Base-by-base conservation (phyloP, 2,113 vertebrate genomes). In the Gallinago undulata region DNA sequence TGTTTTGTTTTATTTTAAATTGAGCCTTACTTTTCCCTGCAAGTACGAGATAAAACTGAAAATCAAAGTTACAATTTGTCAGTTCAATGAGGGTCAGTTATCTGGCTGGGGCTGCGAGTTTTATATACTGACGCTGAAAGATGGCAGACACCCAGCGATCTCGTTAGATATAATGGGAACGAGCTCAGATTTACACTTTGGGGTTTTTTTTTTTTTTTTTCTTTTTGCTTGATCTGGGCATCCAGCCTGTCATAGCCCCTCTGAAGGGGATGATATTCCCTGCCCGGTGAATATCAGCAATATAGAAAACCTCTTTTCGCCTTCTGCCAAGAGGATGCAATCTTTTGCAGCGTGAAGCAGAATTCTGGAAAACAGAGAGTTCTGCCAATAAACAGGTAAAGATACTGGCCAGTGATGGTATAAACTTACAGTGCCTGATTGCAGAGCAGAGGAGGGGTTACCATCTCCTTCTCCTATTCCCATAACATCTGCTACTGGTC, bases 401-500 rank as follows among this genome's bases (percentile, higher is more conserved):
- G 48, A 13, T 56, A 60, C n/a, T 2, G 2, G n/a, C 12, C 43
- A n/a, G 27, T 90, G 8, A 18, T 37, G 30, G 33, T 56, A 67
- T 35, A 78, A 89, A 51, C 30, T 77, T 80, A 55, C 25, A 50
- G 63, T 27, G 19, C 45, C 89, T 92, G 83, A 63, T 47, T 70
- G 68, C 41, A 48, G 2, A 72, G 74, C 74, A 84, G 59, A 70
- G 41, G 43, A 90, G 37, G 23, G 39, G 19, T 68, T 84, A 19
- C 64, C 39, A 19, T 47, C 51, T 63, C 64, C 85, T 90, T 73
- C 74, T 93, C 86, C 55, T 84, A 67, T 55, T 93, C 43, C 64
- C 1, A 0, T 90, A 84, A 89, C 83, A 81, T 95, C 93, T 97
- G 91, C 93, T 96, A 81, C 89, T 75, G 93, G 94, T 95, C 93